Percentiles rank a stretch among this genome's conserved stretches.
Conservation (phyloP, 53 echinoderm and acorn worm genomes). For the Echinometra lucunter region DNA sequence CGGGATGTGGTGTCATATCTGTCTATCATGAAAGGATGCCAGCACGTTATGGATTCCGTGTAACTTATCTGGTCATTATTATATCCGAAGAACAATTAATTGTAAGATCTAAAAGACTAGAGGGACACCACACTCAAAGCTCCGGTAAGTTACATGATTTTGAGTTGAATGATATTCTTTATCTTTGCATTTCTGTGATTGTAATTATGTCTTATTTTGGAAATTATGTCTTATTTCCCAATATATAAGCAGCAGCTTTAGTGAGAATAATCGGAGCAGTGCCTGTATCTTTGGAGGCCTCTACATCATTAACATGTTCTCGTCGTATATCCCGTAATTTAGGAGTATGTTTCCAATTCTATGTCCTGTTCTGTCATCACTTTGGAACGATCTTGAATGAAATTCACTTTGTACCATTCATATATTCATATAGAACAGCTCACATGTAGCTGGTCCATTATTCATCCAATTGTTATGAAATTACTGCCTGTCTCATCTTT, state of each 20-base stretch:
- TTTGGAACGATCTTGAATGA: not conserved
- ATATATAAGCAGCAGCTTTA: no score
- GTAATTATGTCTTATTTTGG: no score
- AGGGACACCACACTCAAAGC: not conserved
- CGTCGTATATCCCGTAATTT: not conserved
- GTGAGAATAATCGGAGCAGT: not conserved
- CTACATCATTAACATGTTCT: not conserved
- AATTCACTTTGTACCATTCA: not conserved
- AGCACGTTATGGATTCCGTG: conserved; percentile 4
- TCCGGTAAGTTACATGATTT: not conserved
- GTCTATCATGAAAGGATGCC: conserved; percentile 21
- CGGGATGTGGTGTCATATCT: conserved; percentile 39
- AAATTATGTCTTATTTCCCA: no score
- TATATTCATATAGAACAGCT: not conserved
- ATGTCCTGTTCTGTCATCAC: not conserved
- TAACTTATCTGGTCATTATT: not conserved
- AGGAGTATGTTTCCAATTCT: not conserved
- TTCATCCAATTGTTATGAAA: not conserved
- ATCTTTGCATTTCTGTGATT: no score
- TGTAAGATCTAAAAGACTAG: not conserved
- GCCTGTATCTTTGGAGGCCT: not conserved
- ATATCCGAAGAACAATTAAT: not conserved
- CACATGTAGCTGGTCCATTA: not conserved
- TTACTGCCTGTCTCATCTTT: not conserved
- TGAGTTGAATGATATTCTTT: no score